Evolutionary conservation across 2,797 vertebrate species (phyloP), one percentile per base, ranked within the genome.

Genomic region (Pterois miles): DNA sequence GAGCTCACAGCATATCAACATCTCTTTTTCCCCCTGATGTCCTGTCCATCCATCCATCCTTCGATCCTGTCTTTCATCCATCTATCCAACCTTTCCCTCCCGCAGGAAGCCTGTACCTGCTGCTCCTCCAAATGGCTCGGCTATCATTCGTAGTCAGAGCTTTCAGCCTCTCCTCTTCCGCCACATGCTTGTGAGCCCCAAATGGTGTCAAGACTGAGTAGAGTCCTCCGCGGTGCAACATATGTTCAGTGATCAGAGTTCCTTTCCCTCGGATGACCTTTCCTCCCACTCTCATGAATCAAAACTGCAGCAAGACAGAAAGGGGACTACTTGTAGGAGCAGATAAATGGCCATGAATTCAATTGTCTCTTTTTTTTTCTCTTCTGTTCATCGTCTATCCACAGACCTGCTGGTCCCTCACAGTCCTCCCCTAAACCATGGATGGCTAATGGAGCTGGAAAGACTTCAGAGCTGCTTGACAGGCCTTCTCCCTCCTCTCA

Each of bases 81-180:
- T 87, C 80, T 78, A 68, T 85, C 80, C 82, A 72, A 72, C 82
- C 86, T 33, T 53, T 56, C 69, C 71, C 68, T 88, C 76, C 89
- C 79, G 40, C 90, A 93, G 93, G 93, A 85, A 40, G 74, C 89
- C 86, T 65, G 69, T 85, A 77, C 90, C 85, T 68, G 91, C 91
- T 88, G 82, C 88, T 91, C 80, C 76, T 78, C 92, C 90, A 86
- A 90, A 92, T 91, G 81, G 62, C 91, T 79, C 85, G 6, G 65
- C 80, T 85, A n/a, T 83, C 80, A 80, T 78, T 91, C 65, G 86
- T 78, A 77, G 85, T 91, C 82, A 8, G 50, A 71, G 82, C 80
- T 69, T 66, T 71, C 59, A 18, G 68, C 57, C 82, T 75, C 74
- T 83, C 29, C 78, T 60, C 50, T 83, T 86, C 74, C 87, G 36